Base-by-base conservation (phyloP, 2,888 invertebrate genomes). In the Pterostichus madidus region DNA sequence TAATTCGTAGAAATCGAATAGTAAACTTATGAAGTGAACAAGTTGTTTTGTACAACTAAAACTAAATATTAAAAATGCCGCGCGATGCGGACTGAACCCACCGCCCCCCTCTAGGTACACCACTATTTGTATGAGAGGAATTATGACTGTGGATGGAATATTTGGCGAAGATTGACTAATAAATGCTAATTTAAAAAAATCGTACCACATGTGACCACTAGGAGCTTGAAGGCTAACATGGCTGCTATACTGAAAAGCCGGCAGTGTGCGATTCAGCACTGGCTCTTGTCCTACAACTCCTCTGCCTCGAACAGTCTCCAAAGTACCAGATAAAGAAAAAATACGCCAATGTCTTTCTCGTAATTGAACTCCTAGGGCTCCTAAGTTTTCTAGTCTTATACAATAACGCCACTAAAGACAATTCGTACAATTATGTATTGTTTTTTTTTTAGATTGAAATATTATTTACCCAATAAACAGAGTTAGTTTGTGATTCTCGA, bases 241-340 rank as follows among this genome's bases (percentile, higher is more conserved):
- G 89, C 98, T 98, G 89, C 97, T 97, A 90, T 99, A 99, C 91
- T 99, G 99, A 91, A 99, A 99, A 87, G 98, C 98, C 83, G 99
- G 98, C 86, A 96, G 91, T 84, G 94, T 93, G 84, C 95, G 93
- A 61, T 97, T 97, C 83, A 99, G 92, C 84, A 97, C 94, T 56
- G 99, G 99, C 91, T 99, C 99, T 92, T 99, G 98, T 0, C 99
- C 99, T n/a, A 99, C 98, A 75, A 99, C 98, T 56, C 98, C 99
- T 87, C 98, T 93, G 0, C 98, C 99, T 85, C 98, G 93, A 1
- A 97, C 97, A 0, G 98, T 98, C 91, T 99, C 98, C 87, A 99
- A 91, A 11, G 98, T 98, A 79, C 97, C 97, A 77, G 96, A 96
- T 84, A 99, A 91, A 49, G 98, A 98, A 90, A 99, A 99, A 89